Evolutionary conservation across 2,797 vertebrate species (phyloP).

Genomic region (Etheostoma nigrum): DNA sequence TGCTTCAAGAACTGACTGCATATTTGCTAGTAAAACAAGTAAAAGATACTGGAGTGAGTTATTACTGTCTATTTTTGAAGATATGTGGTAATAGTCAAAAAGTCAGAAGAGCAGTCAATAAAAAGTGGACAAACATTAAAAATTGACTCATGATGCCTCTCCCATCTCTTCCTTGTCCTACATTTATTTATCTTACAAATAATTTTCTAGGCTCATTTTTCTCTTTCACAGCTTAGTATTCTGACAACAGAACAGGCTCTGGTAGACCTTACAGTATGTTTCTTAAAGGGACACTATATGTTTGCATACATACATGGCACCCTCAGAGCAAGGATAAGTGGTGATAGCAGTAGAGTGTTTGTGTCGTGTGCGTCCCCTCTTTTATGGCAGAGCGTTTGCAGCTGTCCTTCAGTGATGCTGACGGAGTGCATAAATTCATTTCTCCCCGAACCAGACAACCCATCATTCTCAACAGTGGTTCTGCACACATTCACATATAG

Average conservation of each 20-base stretch:
- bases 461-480: slow-evolving; percentile 59
- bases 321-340: slow-evolving; percentile 23
- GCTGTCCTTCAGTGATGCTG: slow-evolving; percentile 76
- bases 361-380: slow-evolving; percentile 24
- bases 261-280: slow-evolving; percentile 11
- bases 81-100: slow-evolving; percentile 5
- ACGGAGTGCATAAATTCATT: slow-evolving; percentile 76
- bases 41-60: slow-evolving; percentile 23
- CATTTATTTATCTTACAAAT: slow-evolving; percentile 17
- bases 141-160: slow-evolving; percentile 12
- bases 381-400: slow-evolving; percentile 39
- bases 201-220: slow-evolving; percentile 13
- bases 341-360: background rate
- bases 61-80: slow-evolving; percentile 23
- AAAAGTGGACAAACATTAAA: slow-evolving; percentile 22
- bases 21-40: slow-evolving; percentile 15
- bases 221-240: slow-evolving; percentile 13
- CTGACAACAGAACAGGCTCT: slow-evolving; percentile 28
- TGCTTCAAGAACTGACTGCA: slow-evolving; percentile 11
- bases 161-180: background rate
- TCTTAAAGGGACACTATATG: slow-evolving; percentile 15
- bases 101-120: slow-evolving; percentile 6
- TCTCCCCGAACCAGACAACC: slow-evolving; percentile 65
- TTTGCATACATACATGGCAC: slow-evolving; percentile 15
- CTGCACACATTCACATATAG: slow-evolving; percentile 36